Percentiles rank a stretch among this genome's conserved stretches.
phyloP scores from a whole-genome alignment of 1,140 invertebrate species.

The Lepidurus couesii region DNA sequence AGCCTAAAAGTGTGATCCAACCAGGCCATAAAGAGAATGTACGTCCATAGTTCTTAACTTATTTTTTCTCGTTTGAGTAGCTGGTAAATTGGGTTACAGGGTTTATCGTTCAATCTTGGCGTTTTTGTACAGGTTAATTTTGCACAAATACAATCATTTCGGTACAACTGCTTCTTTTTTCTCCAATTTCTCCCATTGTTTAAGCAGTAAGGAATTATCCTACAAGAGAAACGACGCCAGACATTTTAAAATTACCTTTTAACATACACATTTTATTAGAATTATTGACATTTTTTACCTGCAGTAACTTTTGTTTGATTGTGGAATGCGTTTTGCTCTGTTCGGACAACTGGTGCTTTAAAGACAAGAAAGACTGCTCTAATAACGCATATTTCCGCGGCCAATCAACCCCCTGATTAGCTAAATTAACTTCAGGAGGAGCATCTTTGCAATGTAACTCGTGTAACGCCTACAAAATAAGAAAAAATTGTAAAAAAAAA shows the following conservation, averaged over 20 bases:
- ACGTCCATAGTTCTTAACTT: neutral
- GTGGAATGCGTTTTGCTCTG: slow-evolving; percentile 27
- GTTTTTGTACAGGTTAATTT: slow-evolving; percentile 18
- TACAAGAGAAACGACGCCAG: neutral
- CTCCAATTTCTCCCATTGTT: slow-evolving; percentile 33
- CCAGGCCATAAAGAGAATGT: neutral
- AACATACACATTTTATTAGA: neutral
- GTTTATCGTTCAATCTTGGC: slow-evolving; percentile 1
- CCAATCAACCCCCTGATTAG: slow-evolving; percentile 14
- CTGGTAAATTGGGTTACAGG: neutral
- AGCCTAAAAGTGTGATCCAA: neutral
- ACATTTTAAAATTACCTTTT: neutral
- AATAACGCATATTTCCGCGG: slow-evolving; percentile 29
- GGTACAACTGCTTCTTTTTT: neutral
- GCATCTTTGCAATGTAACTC: slow-evolving; percentile 29
- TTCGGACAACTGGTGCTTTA: slow-evolving; percentile 30
- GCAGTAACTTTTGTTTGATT: slow-evolving; percentile 28
- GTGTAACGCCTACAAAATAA: slow-evolving; percentile 28
- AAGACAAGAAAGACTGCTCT: slow-evolving; percentile 30
- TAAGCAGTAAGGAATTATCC: slow-evolving; percentile 33
- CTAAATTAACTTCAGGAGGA: neutral
- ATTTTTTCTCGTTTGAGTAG: neutral
- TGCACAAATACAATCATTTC: slow-evolving; percentile 23
- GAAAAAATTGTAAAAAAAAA: neutral
- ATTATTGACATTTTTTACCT: slow-evolving; percentile 23